Evolutionary conservation across 2,888 invertebrate species (phyloP).

Genomic region (Caenorhabditis sp.): DNA sequence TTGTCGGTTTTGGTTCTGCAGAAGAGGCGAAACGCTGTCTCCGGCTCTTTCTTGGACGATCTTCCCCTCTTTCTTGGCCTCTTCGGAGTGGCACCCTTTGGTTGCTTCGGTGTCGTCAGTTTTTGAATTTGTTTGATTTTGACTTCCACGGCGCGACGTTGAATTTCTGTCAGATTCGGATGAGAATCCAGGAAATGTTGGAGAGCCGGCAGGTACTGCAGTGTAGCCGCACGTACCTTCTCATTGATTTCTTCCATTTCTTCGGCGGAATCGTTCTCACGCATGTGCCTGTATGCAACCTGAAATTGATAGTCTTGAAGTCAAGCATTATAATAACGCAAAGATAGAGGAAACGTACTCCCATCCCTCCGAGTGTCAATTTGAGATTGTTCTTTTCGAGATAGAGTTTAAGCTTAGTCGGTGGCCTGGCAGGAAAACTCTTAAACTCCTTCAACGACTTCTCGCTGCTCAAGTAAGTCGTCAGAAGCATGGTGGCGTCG

Average conservation of each 20-base stretch:
- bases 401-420: constrained; percentile 8
- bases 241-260: not conserved
- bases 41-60: constrained; percentile 18
- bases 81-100: not conserved
- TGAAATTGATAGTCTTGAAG: not conserved
- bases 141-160: not conserved
- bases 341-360: not conserved
- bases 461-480: constrained; percentile 7
- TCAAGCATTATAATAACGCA: too few relatives aligned
- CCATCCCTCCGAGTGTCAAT: not conserved
- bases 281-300: not conserved
- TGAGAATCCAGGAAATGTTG: constrained; percentile 14
- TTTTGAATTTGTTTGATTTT: constrained; percentile 4
- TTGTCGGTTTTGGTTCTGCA: constrained; percentile 35
- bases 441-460: constrained; percentile 19
- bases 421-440: constrained; percentile 10
- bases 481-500: not conserved
- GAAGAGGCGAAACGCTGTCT: constrained; percentile 34
- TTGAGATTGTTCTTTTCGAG: constrained; percentile 5
- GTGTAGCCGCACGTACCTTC: not conserved
- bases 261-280: not conserved
- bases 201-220: not conserved
- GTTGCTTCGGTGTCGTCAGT: not conserved
- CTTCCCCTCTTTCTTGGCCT: too few relatives aligned
- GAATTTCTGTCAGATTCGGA: constrained; percentile 26